These are phyloP conservation scores for Nowickia ferox DNA, from an alignment of 2,888 invertebrate genomes.

Conservation along the genomic window DNA sequence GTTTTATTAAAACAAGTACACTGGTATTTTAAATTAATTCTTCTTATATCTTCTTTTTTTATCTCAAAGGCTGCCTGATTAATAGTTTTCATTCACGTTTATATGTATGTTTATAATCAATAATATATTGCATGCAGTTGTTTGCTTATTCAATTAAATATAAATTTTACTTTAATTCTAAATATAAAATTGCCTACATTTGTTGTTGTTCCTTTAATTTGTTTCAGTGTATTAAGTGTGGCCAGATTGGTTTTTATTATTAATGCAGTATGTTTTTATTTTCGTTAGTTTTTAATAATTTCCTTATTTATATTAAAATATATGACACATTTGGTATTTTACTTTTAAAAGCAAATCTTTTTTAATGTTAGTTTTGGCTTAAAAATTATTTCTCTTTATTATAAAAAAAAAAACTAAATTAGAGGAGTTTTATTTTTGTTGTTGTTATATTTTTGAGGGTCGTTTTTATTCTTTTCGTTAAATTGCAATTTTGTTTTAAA, in stretches of 20 bases:
- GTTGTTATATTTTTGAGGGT: conserved; percentile 22
- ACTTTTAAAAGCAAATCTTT: conserved; percentile 57
- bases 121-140: conserved; percentile 41
- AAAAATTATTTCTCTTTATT: conserved; percentile 71
- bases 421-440: conserved; percentile 35
- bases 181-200: conserved; percentile 31
- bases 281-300: conserved; percentile 39
- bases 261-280: conserved; percentile 3
- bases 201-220: conserved; percentile 26
- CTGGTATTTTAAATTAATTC: conserved; percentile 37
- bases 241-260: conserved; percentile 51
- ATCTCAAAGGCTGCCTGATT: conserved; percentile 44
- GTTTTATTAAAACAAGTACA: conserved; percentile 28
- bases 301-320: conserved; percentile 68
- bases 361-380: conserved; percentile 71
- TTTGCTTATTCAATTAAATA: conserved; percentile 19
- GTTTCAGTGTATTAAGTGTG: conserved; percentile 36
- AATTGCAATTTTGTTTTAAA: conserved; percentile 60
- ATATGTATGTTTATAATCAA: conserved; percentile 26
- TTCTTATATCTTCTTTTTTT: not conserved
- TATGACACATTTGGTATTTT: conserved; percentile 67
- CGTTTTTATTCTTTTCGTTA: conserved; percentile 47
- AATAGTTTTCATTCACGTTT: conserved; percentile 22
- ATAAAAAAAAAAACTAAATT: conserved; percentile 61
- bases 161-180: conserved; percentile 1